Conservation (phyloP, 2,113 vertebrate species). For the Upupa epops region DNA sequence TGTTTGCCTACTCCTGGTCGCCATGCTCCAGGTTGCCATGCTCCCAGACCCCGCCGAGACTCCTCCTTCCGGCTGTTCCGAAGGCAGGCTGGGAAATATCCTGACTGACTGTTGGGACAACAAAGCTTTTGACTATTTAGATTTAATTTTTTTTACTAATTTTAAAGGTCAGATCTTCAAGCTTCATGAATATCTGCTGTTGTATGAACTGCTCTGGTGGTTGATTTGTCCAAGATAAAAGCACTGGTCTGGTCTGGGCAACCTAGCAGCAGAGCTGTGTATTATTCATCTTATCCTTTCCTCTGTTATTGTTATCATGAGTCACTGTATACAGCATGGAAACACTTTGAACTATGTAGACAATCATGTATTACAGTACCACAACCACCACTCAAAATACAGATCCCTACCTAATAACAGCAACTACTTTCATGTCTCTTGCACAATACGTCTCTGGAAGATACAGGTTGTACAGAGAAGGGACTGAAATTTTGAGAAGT, state of each 20-base stretch:
- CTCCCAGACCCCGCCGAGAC: no score
- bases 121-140: not conserved
- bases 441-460: not conserved
- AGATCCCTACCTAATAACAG: not conserved
- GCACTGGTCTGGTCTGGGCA: not conserved
- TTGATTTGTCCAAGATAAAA: not conserved
- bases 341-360: not conserved
- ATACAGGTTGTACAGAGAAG: not conserved
- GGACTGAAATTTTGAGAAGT: not conserved
- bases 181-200: not conserved
- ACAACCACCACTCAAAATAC: not conserved
- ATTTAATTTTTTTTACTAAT: not conserved
- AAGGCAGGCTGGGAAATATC: no score
- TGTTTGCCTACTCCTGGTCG: no score
- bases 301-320: not conserved
- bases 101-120: not conserved
- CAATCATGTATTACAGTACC: not conserved
- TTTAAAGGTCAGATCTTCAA: not conserved
- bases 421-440: not conserved
- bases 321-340: not conserved
- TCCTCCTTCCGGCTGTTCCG: no score
- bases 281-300: not conserved
- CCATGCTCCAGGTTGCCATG: no score
- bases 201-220: not conserved
- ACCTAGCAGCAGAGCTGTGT: not conserved